Percentiles rank a stretch among this genome's conserved stretches.
Conservation (phyloP, 2,888 invertebrate genomes). For the Troglohyphantes excavatus region DNA sequence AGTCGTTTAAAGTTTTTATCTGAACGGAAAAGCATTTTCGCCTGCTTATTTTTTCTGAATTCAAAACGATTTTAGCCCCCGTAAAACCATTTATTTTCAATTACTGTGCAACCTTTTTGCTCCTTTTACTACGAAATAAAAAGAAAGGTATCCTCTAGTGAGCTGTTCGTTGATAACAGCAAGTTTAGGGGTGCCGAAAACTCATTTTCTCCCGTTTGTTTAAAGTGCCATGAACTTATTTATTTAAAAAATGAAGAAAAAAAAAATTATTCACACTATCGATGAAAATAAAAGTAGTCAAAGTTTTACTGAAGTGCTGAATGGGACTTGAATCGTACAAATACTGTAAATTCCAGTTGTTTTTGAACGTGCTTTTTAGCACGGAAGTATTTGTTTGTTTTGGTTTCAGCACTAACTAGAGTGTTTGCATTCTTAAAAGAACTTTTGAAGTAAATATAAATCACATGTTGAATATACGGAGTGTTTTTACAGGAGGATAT, state of each 20-base stretch:
- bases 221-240: constrained; percentile 56
- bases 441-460: too few relatives aligned
- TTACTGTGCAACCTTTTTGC: constrained; percentile 49
- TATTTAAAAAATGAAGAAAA: constrained; percentile 33
- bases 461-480: too few relatives aligned
- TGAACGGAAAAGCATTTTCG: constrained; percentile 49
- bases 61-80: constrained; percentile 41
- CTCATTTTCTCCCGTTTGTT: constrained; percentile 49
- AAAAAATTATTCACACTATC: constrained; percentile 15
- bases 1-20: constrained; percentile 53
- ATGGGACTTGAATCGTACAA: neutral
- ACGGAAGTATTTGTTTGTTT: too few relatives aligned
- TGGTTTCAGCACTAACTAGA: too few relatives aligned
- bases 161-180: constrained; percentile 42
- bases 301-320: neutral
- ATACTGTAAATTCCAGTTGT: neutral
- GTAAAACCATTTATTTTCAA: constrained; percentile 64
- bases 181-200: constrained; percentile 25
- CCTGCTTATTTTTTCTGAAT: constrained; percentile 41
- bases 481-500: too few relatives aligned
- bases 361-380: too few relatives aligned
- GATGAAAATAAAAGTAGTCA: neutral
- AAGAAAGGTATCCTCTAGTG: constrained; percentile 22
- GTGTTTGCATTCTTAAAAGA: too few relatives aligned
- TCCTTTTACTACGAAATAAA: constrained; percentile 22